Base-by-base conservation (phyloP, 35 echinoderm and acorn worm genomes). In the Strongylocentrotus purpuratus region DNA sequence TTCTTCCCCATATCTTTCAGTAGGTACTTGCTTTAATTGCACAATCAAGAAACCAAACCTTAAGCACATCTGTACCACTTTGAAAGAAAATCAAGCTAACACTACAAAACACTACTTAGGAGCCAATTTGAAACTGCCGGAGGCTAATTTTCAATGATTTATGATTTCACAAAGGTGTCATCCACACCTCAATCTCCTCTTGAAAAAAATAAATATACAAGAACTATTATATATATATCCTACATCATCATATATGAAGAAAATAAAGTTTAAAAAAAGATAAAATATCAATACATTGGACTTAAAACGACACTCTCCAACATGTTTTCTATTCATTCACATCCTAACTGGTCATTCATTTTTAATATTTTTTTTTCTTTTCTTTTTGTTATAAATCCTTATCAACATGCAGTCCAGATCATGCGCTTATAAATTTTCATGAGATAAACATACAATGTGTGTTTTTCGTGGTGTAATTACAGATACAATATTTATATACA, bases 401-500 rank as follows among this genome's bases (percentile, higher is more conserved):
- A 55, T 55, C 15, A 7, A 78, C 65, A 78, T 78, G 65, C 65
- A 78, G 20, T 78, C 65, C 65, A 78, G 65, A 78, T 5, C 65
- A 78, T 78, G 65, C 65, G 65, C 65, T 78, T 28, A 78, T 78
- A n/a, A 78, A 78, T 78, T 59, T 78, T 78, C 65, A 78, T 70
- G 22, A 78, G 25, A 78, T n/a, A 78, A 78, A 78, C 65, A 78
- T 78, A 70, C 61, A 78, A 78, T 78, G 65, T 6, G 0, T 78
- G 20, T n/a, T 78, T 18, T 78, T 78, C 22, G 20, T 78, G 65
- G 4, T 78, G 65, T 78, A 78, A 78, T 78, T 78, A 78, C 22
- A 78, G 65, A 78, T 78, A 78, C 65, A 78, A 78, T 78, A 78
- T 78, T 78, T 78, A 78, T 78, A 78, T 78, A 78, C 65, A 78